Base-by-base conservation (phyloP, 2,113 vertebrate species). In the Etheostoma cragini region DNA sequence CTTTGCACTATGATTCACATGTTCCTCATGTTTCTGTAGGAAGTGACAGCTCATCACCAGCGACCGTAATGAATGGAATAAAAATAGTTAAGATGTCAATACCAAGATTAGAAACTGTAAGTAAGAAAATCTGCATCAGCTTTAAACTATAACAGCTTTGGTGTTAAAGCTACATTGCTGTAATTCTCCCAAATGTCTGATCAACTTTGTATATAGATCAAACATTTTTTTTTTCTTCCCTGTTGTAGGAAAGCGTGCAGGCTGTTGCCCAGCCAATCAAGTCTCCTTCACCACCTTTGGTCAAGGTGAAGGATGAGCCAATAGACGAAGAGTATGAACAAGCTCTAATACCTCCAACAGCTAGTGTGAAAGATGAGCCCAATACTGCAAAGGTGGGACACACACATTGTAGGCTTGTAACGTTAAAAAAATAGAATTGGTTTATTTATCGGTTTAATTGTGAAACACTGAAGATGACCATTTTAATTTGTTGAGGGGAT, bases 271-370 rank as follows among this genome's bases (percentile, higher is more conserved):
- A 21, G 26, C 3, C 50, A 86, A 81, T 91, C 94, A 96, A 90
- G 92, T 95, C 96, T 69, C 94, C 95, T 82, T 94, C 96, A 46
- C 90, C 96, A 67, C 91, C 96, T 83, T 85, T 94, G 94, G 95
- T 97, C 93, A 96, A 96, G 85, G 97, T 99, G 94, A 99, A 99
- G 94, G 97, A 99, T 85, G 97, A 98, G 94, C 97, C 97, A 80
- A 93, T 97, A 91, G 97, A 99, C 83, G 97, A 98, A 87, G 97
- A 97, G 91, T 99, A 98, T 90, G 96, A 97, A 73, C 96, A 95
- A 91, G 97, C 97, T 75, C 92, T 97, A 80, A 93, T 94, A 77
- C 95, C 96, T 87, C 95, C 96, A 65, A 90, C 96, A 6, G 93
- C 95, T 73, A 95, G 92, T 73, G 95, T 98, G 91, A 99, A 99